These are phyloP conservation scores for Talpa occidentalis DNA, from an alignment of 2,113 vertebrate species.

Conservation along the genomic window DNA sequence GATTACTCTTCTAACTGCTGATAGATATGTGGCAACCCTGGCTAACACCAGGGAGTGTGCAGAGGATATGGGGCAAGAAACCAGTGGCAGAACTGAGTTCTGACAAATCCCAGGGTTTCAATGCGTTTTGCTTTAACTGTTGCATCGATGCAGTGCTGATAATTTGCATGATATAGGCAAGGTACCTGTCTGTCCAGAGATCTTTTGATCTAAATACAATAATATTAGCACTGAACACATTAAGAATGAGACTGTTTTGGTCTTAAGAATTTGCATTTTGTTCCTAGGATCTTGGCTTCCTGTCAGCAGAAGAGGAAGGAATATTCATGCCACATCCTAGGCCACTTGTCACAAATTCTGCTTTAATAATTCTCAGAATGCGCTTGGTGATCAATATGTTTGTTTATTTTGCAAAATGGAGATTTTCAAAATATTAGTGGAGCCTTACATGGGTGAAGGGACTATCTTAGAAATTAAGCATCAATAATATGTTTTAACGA, in stretches of 20 bases:
- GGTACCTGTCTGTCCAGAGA: not conserved
- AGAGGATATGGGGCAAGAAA: not conserved
- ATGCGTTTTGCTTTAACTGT: not conserved
- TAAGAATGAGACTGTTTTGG: not conserved
- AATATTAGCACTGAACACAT: not conserved
- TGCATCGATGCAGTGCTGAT: not conserved
- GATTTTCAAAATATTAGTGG: conserved; percentile 25
- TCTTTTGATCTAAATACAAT: not conserved
- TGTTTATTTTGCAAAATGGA: not conserved
- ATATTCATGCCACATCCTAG: not conserved
- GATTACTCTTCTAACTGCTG: not conserved
- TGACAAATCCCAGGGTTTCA: not conserved
- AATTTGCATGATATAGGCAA: not conserved
- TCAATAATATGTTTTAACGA: conserved; percentile 45
- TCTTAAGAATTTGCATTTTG: not conserved
- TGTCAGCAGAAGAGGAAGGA: not conserved
- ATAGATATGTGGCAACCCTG: too few relatives aligned
- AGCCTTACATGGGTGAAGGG: not conserved
- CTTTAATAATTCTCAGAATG: not conserved
- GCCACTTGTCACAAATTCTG: not conserved
- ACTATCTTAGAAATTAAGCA: not conserved
- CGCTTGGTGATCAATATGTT: not conserved
- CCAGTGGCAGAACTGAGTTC: not conserved
- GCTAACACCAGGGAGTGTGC: not conserved
- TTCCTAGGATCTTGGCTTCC: not conserved